Conservation (phyloP, 2,888 invertebrate species). For the Eudasyphora cyanicolor region DNA sequence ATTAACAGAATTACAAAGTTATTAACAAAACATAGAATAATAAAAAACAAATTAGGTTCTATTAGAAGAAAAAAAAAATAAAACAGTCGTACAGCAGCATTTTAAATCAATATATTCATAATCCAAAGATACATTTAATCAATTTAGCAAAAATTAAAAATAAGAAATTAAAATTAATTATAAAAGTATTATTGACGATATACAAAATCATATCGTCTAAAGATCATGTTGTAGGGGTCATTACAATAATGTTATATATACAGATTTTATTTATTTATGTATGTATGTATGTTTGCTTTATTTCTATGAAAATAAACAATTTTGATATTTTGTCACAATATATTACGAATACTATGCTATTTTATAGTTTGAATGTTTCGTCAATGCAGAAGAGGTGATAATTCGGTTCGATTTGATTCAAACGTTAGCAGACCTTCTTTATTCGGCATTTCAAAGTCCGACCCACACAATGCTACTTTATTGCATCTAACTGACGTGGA, state of each 20-base stretch:
- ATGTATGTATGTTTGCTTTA: not conserved
- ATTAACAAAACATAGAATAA: conserved; percentile 32
- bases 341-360: not conserved
- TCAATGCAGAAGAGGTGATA: too few species aligned
- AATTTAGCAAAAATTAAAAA: conserved; percentile 25
- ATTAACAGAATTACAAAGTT: conserved; percentile 15
- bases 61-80: conserved; percentile 25
- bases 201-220: conserved; percentile 37
- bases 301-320: not conserved
- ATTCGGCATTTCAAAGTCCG: not conserved
- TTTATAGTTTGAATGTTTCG: too few species aligned
- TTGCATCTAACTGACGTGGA: too few species aligned
- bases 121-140: conserved; percentile 23
- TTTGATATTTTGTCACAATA: not conserved
- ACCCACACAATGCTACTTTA: too few species aligned
- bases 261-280: not conserved
- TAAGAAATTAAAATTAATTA: conserved; percentile 27
- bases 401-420: too few species aligned
- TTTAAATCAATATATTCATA: conserved; percentile 26
- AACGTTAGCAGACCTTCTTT: too few species aligned
- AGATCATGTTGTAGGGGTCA: conserved; percentile 35
- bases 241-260: conserved; percentile 33
- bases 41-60: conserved; percentile 11
- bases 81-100: conserved; percentile 17
- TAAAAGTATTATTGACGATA: conserved; percentile 37